Base-by-base conservation (phyloP, 1,140 invertebrate species). In the Mizuhopecten yessoensis region DNA sequence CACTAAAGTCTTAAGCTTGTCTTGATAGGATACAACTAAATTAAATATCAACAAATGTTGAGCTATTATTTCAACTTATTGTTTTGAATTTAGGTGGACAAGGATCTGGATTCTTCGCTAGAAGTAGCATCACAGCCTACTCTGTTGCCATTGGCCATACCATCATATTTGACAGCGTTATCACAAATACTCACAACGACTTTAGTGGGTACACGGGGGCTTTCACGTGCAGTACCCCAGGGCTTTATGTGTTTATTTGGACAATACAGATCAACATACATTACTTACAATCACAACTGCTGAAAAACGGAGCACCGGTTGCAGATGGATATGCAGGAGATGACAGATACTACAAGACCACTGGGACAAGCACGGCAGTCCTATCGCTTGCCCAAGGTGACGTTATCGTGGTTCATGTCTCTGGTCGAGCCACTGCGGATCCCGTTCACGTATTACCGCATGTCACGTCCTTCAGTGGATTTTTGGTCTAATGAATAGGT, bases 91-190 rank as follows among this genome's bases (percentile, higher is more conserved):
- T n/a, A n/a, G n/a, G n/a, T n/a, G n/a, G n/a, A n/a, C n/a, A n/a
- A n/a, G 57, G 57, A 75, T n/a, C 23, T 75, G 57, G 57, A n/a
- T 75, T 75, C n/a, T 75, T 75, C n/a, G 57, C 57, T 29, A 75
- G 29, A 75, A 75, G 23, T 9, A n/a, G 5, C 9, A 23, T 29
- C 1, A n/a, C 23, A 7, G 23, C 29, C 2, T 3, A 1, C 9
- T 17, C 2, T 75, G 57, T 75, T 9, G 23, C 57, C n/a, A n/a
- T 29, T 29, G 57, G 57, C 23, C 11, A 75, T 75, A 75, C n/a
- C 57, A 75, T 75, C 23, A n/a, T 75, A 75, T 75, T 75, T 17
- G 17, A 75, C 23, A 29, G 11, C n/a, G n/a, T 75, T 29, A 29
- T 75, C 11, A 75, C 57, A n/a, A 75, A 75, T n/a, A 75, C 57